Base-by-base conservation (phyloP, 2,888 invertebrate species). In the Sarcophaga caerulescens region DNA sequence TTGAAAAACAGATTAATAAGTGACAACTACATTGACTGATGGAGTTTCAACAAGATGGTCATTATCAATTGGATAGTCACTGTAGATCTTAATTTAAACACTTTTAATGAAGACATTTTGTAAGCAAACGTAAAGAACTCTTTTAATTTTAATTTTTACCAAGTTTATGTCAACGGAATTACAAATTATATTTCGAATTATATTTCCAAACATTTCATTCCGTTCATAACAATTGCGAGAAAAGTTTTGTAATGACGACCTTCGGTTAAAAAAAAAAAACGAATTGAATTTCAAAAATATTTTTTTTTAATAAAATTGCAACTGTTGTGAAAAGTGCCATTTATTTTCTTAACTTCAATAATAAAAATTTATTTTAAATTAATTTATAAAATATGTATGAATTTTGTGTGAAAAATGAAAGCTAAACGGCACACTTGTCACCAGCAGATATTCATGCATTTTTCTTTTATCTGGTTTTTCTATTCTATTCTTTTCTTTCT, bases 351-450 rank as follows among this genome's bases (percentile, higher is more conserved):
- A 62, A 77, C 45, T 77, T 71, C 76, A 71, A 82, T 82, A 70
- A 69, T 75, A 59, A 66, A 80, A 80, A 75, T 84, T 70, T 84
- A 70, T 80, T 63, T 66, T 21, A 70, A 66, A 71, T 66, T 66
- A 84, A 84, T 84, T 84, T 84, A 80, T 84, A 65, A 84, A 71
- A 75, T 84, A 86, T 86, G 81, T 81, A 86, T 86, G 81, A 81
- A 81, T 86, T 82, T 86, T 86, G 75, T 86, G 65, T 75, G 78
- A 81, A 84, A 84, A 80, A 86, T 75, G 75, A 81, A 78, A 84
- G 81, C 84, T 81, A 81, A 86, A 84, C 75, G 66, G 84, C 75
- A 71, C 81, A 81, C 45, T 81, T 86, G 86, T 86, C 86, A 76
- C 84, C 81, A 78, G 19, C 86, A 86, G 86, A 86, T 78, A 84